phyloP scores from a whole-genome alignment of 2,888 invertebrate genomes.

The Eudemis profundana region DNA sequence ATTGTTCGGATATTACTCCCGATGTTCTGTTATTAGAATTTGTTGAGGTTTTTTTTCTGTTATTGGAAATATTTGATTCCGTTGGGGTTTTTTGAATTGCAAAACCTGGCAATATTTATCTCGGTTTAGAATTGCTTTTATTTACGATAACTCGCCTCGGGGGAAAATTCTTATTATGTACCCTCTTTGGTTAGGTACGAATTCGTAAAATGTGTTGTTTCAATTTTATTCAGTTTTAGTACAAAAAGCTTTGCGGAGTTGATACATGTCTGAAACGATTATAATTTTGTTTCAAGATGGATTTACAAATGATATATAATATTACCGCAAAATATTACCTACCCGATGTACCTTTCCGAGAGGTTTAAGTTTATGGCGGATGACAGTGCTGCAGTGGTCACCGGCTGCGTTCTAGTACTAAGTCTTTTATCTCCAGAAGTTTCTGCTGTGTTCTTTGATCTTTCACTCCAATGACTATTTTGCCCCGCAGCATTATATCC shows the following conservation, averaged over 20 bases:
- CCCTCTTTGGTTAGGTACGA: neutral
- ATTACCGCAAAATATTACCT: too few species aligned
- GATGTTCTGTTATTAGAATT: slow-evolving; percentile 39
- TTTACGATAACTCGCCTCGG: slow-evolving; percentile 1
- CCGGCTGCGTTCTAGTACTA: too few species aligned
- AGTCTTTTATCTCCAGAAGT: too few species aligned
- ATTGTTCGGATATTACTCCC: slow-evolving; percentile 41
- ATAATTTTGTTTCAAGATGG: too few species aligned
- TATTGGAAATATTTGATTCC: slow-evolving; percentile 43
- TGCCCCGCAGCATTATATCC: slow-evolving; percentile 31
- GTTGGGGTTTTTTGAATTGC: slow-evolving; percentile 40
- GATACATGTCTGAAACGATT: too few species aligned
- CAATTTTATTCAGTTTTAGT: too few species aligned
- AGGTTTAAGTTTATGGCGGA: too few species aligned
- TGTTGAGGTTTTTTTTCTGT: slow-evolving; percentile 39
- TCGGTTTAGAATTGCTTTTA: slow-evolving; percentile 24
- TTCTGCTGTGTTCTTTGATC: slow-evolving; percentile 17
- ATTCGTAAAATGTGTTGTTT: neutral
- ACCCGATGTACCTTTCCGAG: too few species aligned
- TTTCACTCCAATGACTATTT: slow-evolving; percentile 26
- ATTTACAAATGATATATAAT: too few species aligned
- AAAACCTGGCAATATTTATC: slow-evolving; percentile 36
- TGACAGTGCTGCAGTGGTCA: too few species aligned
- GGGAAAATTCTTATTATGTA: slow-evolving; percentile 16
- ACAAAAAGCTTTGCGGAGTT: too few species aligned